Conservation (phyloP, 2,113 vertebrate species). For the Microcebus jonahi region DNA sequence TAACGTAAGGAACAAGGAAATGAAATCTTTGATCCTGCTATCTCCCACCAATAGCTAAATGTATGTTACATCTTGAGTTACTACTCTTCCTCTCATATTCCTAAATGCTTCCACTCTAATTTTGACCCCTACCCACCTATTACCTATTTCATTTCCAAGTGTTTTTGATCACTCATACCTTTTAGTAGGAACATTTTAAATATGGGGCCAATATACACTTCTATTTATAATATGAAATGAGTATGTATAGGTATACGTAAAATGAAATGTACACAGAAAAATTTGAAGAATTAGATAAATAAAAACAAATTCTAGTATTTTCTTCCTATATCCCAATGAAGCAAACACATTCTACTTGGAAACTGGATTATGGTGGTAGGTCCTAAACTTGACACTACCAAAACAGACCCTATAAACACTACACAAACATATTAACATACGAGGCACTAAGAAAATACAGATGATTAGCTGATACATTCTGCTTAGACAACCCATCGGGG, state of each 20-base stretch:
- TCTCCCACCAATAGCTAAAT: background rate
- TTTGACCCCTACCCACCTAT: background rate
- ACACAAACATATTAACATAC: background rate
- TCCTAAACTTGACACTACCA: background rate
- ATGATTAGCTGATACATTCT: background rate
- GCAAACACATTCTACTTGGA: background rate
- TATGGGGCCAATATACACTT: background rate
- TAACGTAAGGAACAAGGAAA: conserved; percentile 33
- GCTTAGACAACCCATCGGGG: background rate
- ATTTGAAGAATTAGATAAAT: background rate
- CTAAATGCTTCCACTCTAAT: background rate
- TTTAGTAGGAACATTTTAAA: background rate
- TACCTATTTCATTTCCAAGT: conserved; percentile 23
- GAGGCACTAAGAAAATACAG: background rate
- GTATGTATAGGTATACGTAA: background rate
- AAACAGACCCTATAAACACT: background rate
- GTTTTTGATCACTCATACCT: background rate
- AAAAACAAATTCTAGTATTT: conserved; percentile 6
- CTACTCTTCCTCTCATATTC: background rate
- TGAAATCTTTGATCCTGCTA: background rate
- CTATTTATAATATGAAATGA: background rate
- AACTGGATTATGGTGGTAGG: background rate
- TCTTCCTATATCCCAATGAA: background rate
- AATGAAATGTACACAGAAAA: conserved; percentile 31
- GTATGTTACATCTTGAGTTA: background rate